Percentiles rank a stretch among this genome's conserved stretches.
These are phyloP conservation scores for Acutogordius australiensis DNA, from an alignment of 2,888 invertebrate species.

Conservation along the genomic window DNA sequence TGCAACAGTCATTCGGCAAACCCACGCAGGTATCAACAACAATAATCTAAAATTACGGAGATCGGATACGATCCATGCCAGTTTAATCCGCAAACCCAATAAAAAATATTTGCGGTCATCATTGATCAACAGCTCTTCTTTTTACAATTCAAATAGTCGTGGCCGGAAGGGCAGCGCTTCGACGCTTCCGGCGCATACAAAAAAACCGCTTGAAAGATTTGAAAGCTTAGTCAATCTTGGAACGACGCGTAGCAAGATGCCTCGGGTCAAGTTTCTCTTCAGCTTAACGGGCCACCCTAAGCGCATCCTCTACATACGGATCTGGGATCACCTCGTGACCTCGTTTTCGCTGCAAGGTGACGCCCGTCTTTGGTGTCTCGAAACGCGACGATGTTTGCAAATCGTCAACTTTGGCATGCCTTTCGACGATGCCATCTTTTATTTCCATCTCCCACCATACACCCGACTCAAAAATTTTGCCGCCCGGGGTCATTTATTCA, in stretches of 20 bases:
- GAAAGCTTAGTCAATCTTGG: too few relatives aligned
- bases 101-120: too few relatives aligned
- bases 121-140: too few relatives aligned
- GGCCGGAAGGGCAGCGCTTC: too few relatives aligned
- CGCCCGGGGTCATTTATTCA: neutral
- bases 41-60: too few relatives aligned
- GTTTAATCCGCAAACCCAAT: too few relatives aligned
- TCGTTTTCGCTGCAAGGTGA: slow-evolving; percentile 8
- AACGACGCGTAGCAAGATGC: neutral
- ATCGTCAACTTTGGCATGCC: slow-evolving; percentile 1
- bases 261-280: neutral
- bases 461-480: neutral
- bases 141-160: too few relatives aligned
- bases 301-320: neutral
- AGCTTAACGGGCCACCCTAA: neutral
- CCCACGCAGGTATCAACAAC: too few relatives aligned
- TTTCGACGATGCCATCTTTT: slow-evolving; percentile 7
- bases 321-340: neutral
- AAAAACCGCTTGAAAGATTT: too few relatives aligned
- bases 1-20: neutral
- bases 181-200: too few relatives aligned
- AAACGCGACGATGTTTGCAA: neutral
- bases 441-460: neutral
- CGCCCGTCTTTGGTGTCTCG: neutral
- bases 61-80: too few relatives aligned